These are phyloP conservation scores for Noctua janthina DNA, from an alignment of 2,888 invertebrate species.

Conservation along the genomic window DNA sequence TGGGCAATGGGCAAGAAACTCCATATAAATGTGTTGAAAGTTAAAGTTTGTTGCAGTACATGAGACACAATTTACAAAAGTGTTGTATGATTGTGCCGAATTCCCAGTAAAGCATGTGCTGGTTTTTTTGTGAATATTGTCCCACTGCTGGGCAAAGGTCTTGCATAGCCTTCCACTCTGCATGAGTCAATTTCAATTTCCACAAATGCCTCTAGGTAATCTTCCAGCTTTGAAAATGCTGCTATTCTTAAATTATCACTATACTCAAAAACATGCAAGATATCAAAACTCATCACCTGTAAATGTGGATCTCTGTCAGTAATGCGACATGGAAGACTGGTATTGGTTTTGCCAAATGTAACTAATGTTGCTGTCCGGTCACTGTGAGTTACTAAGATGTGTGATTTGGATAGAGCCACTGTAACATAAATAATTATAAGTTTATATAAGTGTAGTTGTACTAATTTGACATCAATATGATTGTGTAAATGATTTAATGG, in stretches of 20 bases:
- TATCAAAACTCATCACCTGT: slow-evolving; percentile 77
- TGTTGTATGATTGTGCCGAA: neutral
- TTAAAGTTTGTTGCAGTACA: neutral
- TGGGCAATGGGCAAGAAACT: too few species aligned
- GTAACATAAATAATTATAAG: slow-evolving; percentile 71
- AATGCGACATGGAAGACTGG: slow-evolving; percentile 89
- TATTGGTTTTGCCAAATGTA: slow-evolving; percentile 90
- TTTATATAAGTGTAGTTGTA: too few species aligned
- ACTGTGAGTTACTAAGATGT: slow-evolving; percentile 93
- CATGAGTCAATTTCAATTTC: neutral
- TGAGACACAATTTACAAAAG: too few species aligned
- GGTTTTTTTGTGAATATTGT: too few species aligned
- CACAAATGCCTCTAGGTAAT: neutral
- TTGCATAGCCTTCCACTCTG: neutral
- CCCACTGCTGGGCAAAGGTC: neutral
- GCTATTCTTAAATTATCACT: neutral
- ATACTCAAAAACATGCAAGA: neutral
- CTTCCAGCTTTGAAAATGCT: neutral
- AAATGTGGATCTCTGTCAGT: slow-evolving; percentile 92
- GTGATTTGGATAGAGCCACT: slow-evolving; percentile 92
- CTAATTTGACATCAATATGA: neutral
- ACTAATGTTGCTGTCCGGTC: slow-evolving; percentile 93
- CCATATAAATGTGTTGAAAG: too few species aligned
- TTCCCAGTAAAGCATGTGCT: neutral
- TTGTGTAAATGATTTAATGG: neutral